Base-by-base conservation (phyloP, 1,140 invertebrate genomes). In the Ladona fulva region DNA sequence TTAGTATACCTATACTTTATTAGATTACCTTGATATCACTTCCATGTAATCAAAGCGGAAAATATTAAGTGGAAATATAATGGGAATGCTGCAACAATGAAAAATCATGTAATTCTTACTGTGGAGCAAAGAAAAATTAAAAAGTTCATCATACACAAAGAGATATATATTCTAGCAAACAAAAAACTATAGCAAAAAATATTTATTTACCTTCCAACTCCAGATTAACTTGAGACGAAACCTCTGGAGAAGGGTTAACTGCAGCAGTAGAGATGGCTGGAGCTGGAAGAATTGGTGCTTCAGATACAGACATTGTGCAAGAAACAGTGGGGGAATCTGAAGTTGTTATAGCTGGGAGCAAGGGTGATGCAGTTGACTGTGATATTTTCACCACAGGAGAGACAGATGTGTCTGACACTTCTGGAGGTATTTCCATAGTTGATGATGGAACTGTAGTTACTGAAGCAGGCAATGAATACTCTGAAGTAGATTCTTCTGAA, bases 201-300 rank as follows among this genome's bases (percentile, higher is more conserved):
- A 44, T n/a, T 44, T 14, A 66, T 66, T 79, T 79, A 83, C 83
- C 83, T 82, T 88, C 87, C 75, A 88, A 78, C 80, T 88, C 87
- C 14, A 88, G 80, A 81, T 88, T 87, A 14, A 86, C 85, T 79
- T 85, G 84, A 66, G 82, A 66, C 14, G 52, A 16, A 66, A 66
- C 52, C 52, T 66, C 52, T 6, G 52, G 52, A 3, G 52, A 66
- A 6, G 52, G 1, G n/a, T 16, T 16, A 22, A 66, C 3, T 19
- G 52, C n/a, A 19, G n/a, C 52, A 6, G 52, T 16, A 66, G 52
- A 6, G 16, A 66, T 22, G 3, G 52, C 14, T 3, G 52, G 52
- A 6, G 16, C 5, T 16, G 52, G 1, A 66, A 12, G 14, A 66
- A 22, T 22, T 1, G 14, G 12, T 3, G n/a, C n/a, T 66, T 66